Base-by-base conservation (phyloP, 1,140 invertebrate genomes). In the Wiebesia pumilae region DNA sequence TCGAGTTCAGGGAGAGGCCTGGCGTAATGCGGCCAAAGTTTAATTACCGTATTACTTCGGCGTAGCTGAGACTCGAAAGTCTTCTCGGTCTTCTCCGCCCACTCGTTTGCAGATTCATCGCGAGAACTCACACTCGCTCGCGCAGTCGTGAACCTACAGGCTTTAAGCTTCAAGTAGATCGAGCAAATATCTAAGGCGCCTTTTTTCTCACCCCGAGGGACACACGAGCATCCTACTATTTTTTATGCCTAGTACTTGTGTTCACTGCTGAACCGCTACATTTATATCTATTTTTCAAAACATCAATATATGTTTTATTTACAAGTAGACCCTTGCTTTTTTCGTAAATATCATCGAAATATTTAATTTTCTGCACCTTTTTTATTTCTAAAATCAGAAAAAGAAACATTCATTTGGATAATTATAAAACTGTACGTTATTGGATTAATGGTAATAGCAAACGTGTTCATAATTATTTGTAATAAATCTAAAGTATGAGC, bases 11-110 rank as follows among this genome's bases (percentile, higher is more conserved):
- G 40, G 38, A 38, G 58, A 54, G 75, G 51, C 69, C 43, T 69
- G 71, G 89, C 88, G 89, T 92, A 93, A 93, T 91, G 90, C 91
- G 90, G 90, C 90, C 90, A 92, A 93, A 93, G 92, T 93, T 93
- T 93, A 93, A 93, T 93, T 93, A 93, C 91, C 91, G 88, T 90
- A 90, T 92, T 92, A 93, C 91, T 92, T 91, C 87, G 88, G 88
- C 85, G 88, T 62, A 81, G 77, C 87, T 82, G 71, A 84, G 33
- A 67, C 77, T 84, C 84, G 27, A 30, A 79, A 80, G 88, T 81
- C 81, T 87, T 87, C 90, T 89, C 65, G 88, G 88, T 84, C 88
- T 88, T 84, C 88, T 88, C 88, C 88, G 87, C 85, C 85, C 75
- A 84, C 88, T 88, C 82, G 88, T 85, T 81, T 67, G 81, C 81